phyloP scores from a whole-genome alignment of 2,797 vertebrate genomes.

The Pelodytes ibericus region DNA sequence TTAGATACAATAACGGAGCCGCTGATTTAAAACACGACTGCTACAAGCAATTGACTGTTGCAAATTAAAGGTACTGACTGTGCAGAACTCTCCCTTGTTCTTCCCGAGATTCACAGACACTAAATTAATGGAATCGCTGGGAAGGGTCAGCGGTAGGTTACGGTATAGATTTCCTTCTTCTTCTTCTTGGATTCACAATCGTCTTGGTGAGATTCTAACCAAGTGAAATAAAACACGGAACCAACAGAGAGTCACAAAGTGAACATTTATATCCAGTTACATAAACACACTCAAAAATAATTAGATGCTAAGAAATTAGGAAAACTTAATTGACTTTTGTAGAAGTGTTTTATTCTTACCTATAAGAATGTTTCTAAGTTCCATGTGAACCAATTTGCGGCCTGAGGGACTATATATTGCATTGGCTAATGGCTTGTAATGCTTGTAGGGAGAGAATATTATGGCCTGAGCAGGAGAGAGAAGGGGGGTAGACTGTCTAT shows the following conservation, averaged over 20 bases:
- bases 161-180: slow-evolving; percentile 19
- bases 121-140: slow-evolving; percentile 56
- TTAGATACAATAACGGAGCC: slow-evolving; percentile 67
- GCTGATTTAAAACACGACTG: slow-evolving; percentile 66
- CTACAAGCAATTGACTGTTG: slow-evolving; percentile 63
- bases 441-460: too few relatives aligned
- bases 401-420: background rate
- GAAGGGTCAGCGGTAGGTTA: slow-evolving; percentile 39
- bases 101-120: slow-evolving; percentile 57
- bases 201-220: slow-evolving; percentile 5
- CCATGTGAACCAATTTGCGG: background rate
- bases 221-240: background rate
- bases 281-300: background rate
- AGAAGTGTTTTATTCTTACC: background rate
- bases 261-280: background rate
- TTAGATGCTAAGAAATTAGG: background rate
- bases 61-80: slow-evolving; percentile 55
- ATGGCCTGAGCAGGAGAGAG: too few relatives aligned
- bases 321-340: background rate
- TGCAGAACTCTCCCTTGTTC: slow-evolving; percentile 65
- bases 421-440: background rate
- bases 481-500: too few relatives aligned
- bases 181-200: background rate
- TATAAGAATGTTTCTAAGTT: background rate
- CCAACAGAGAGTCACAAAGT: background rate